These are phyloP conservation scores for Australoheros facetus DNA, from an alignment of 2,797 vertebrate genomes.

Conservation along the genomic window DNA sequence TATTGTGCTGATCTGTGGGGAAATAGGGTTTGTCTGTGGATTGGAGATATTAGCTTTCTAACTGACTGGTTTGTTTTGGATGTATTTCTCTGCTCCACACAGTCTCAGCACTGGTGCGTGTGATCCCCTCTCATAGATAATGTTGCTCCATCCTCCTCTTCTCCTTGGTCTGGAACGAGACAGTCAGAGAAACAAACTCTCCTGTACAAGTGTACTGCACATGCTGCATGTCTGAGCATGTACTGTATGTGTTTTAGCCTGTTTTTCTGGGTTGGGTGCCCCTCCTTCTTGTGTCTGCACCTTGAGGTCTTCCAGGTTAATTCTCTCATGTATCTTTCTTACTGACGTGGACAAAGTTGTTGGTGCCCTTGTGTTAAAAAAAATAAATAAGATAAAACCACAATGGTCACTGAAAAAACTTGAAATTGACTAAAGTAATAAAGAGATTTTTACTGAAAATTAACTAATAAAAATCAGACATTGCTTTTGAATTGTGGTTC, in stretches of 20 bases:
- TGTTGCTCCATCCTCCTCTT: conserved; percentile 75
- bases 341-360: too few relatives aligned
- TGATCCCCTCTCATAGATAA: conserved; percentile 77
- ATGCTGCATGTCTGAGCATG: too few relatives aligned
- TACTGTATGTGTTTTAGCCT: too few relatives aligned
- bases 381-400: too few relatives aligned
- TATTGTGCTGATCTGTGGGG: too few relatives aligned
- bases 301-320: conserved; percentile 85
- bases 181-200: not conserved
- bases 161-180: conserved; percentile 79
- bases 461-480: too few relatives aligned
- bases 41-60: not conserved
- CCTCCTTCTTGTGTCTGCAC: conserved; percentile 61
- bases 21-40: too few relatives aligned
- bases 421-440: too few relatives aligned
- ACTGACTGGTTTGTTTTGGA: conserved; percentile 79
- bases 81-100: conserved; percentile 81
- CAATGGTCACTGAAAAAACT: too few relatives aligned
- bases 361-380: too few relatives aligned
- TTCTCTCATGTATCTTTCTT: conserved; percentile 7
- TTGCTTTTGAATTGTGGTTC: too few relatives aligned
- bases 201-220: not conserved
- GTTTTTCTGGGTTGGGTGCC: not conserved
- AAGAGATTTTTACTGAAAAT: too few relatives aligned
- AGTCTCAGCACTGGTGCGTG: conserved; percentile 81